Evolutionary conservation across 2,888 invertebrate species (phyloP).

Genomic region (Brachylomia viminalis): DNA sequence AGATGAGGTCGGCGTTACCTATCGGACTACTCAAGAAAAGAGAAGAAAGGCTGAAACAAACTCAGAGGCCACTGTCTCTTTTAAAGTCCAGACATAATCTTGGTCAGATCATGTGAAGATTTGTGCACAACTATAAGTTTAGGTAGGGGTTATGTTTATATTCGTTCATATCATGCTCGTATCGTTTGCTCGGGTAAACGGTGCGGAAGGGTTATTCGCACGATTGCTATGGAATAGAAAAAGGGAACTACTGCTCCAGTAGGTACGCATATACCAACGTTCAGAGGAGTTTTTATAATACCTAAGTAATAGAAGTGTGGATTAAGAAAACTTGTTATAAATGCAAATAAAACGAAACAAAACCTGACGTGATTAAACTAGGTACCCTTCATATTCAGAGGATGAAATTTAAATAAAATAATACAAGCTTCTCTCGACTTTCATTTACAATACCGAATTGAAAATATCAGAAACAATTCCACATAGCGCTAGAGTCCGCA

Average conservation of each 20-base stretch:
- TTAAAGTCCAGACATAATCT: no score
- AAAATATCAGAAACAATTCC: conserved; percentile 33
- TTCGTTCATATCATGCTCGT: not conserved
- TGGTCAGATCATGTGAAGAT: no score
- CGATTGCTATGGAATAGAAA: not conserved
- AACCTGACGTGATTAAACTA: not conserved
- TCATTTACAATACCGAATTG: conserved; percentile 17
- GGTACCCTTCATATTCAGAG: not conserved
- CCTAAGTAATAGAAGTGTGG: not conserved
- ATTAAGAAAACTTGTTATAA: not conserved
- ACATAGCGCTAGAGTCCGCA: not conserved
- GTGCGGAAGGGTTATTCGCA: not conserved
- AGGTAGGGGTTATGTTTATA: conserved; percentile 10
- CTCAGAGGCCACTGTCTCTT: no score
- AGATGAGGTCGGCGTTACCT: no score
- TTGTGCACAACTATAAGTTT: conserved; percentile 16
- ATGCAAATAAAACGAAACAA: not conserved
- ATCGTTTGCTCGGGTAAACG: not conserved
- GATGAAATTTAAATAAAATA: not conserved
- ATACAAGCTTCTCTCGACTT: not conserved
- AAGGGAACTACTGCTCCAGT: not conserved
- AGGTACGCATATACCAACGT: not conserved
- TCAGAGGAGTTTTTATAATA: no score
- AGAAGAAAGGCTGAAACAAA: no score
- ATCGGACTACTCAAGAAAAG: no score